Evolutionary conservation across 1,140 invertebrate species (phyloP), one percentile per base, ranked within the genome.

Genomic region (Drosophila kurseongensis): DNA sequence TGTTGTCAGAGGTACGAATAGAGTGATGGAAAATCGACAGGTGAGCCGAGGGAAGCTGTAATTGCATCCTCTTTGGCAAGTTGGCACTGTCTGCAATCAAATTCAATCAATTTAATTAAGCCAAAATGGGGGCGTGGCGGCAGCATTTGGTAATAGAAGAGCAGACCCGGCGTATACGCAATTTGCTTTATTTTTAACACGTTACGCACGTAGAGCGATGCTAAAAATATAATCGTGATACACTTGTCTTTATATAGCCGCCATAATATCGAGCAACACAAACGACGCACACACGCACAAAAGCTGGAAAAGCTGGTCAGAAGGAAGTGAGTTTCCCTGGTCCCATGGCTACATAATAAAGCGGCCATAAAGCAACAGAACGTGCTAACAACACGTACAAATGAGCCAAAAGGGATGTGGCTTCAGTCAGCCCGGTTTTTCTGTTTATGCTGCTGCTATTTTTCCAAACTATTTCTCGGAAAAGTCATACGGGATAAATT

Each of bases 51-150:
- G 47, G 40, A 52, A 52, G 18, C 27, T 58, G 40, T 66, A 75
- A 75, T 75, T 75, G 73, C 72, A 54, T 75, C 41, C 54, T 56
- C 51, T 52, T 40, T 47, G 48, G 18, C 50, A 67, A 41, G 12
- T 29, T 50, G 35, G 50, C 61, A 58, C 48, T 67, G 55, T 47
- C 36, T 58, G 77, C 82, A 85, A 89, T 89, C 84, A 89, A 88
- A 88, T 88, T 88, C 73, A 88, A 90, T 88, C 84, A 88, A 88
- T 88, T 88, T 89, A 88, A 88, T 88, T 88, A 88, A 80, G 63
- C 63, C 55, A 51, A 35, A 52, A 27, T 40, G 36, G 7, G 40
- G 58, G 59, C 45, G 65, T 44, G 52, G 60, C 61, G 29, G 47
- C 59, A 13, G 40, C 50, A 54, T 38, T 36, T 23, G 12, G 47